Evolutionary conservation across 2,113 vertebrate genomes (phyloP), one percentile per base, ranked within the genome.

Genomic region (Anguilla japonica): DNA sequence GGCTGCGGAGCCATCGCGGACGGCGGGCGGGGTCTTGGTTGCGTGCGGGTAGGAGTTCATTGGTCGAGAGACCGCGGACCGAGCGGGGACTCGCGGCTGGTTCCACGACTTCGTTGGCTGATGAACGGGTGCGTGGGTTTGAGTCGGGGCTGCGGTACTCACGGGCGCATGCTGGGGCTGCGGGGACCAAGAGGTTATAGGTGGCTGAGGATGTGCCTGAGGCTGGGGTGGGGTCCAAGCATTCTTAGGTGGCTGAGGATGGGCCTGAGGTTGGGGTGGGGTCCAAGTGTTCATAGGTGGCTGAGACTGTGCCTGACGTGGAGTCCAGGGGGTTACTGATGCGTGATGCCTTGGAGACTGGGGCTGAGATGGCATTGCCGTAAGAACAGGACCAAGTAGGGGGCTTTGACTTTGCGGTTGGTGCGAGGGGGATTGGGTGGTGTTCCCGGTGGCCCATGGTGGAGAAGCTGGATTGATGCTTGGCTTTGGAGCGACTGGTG

Each of bases 401-500:
- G 95, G 95, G 20, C 94, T 86, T 0, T 95, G 94, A 88, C 90
- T 95, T 84, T 93, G 94, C 40, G 92, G 81, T 39, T 93, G 91
- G 89, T 95, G 94, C 86, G 90, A 91, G n/a, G 95, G 95, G 75
- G 95, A 91, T 56, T 92, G 93, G 83, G 92, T 87, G 29, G 94
- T 85, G 84, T 94, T 91, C 0, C 71, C 91, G 60, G 95, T 95
- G 82, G 96, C 93, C 97, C 97, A 98, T 34, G 96, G 96, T 20
- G 96, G 97, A 87, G 96, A 96, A 78, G 92, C 88, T 67, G 96
- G 96, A 82, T 97, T 94, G 84, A 97, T 95, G 0, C 92, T 93
- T 29, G 98, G 98, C 88, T 99, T 99, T 2, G 98, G 98, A 84
- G 98, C 97, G 8, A 99, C 98, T 16, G 98, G 98, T 89, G 98